Conservation (phyloP, 2,113 vertebrate genomes). For the Eleginops maclovinus region DNA sequence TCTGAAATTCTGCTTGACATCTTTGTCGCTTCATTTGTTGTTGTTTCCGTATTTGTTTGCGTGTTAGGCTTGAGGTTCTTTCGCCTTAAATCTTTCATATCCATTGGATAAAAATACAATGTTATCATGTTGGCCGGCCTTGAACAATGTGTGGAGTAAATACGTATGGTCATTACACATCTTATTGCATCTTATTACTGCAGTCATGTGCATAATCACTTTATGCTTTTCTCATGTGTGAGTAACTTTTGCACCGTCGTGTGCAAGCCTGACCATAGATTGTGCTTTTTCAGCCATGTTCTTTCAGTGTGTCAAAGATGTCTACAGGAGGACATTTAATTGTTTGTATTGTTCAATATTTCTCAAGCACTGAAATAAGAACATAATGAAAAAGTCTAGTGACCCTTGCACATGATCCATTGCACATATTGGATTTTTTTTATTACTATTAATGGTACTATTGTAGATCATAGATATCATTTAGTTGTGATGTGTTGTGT, state of each 20-base stretch:
- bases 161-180: conserved; percentile 69
- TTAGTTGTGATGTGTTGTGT: conserved; percentile 31
- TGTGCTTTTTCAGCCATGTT: conserved; percentile 38
- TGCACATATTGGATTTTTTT: conserved; percentile 16
- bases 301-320: conserved; percentile 49
- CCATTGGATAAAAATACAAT: conserved; percentile 55
- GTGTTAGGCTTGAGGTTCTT: conserved; percentile 49
- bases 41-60: conserved; percentile 62
- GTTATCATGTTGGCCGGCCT: conserved; percentile 54
- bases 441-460: conserved; percentile 4
- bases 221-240: conserved; percentile 66
- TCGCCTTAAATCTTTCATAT: conserved; percentile 60
- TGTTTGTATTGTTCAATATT: conserved; percentile 49
- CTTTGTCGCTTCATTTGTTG: conserved; percentile 62
- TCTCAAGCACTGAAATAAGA: conserved; percentile 48
- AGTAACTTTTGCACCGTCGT: conserved; percentile 72
- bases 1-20: conserved; percentile 68
- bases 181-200: conserved; percentile 74
- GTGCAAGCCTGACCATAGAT: conserved; percentile 40
- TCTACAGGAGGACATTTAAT: conserved; percentile 49
- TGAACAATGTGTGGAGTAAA: conserved; percentile 55
- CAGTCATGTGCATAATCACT: conserved; percentile 77
- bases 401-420: conserved; percentile 17
- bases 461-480: conserved; percentile 16
- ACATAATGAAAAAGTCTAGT: conserved; percentile 11